phyloP scores from a whole-genome alignment of 2,113 vertebrate genomes.

The Anguilla japonica region DNA sequence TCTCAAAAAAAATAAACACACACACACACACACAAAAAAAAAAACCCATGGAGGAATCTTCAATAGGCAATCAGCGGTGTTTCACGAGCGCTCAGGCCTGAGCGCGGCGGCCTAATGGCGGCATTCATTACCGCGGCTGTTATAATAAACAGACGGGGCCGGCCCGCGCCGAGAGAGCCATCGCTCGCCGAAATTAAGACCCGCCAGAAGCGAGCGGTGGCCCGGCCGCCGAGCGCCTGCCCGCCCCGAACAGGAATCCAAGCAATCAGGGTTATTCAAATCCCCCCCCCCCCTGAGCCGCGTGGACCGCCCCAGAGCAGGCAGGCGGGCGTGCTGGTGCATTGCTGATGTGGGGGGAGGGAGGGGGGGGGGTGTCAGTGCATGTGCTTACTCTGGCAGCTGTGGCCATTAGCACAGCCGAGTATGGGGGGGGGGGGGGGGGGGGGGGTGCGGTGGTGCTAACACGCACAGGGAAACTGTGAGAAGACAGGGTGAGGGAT shows the following conservation, averaged over 20 bases:
- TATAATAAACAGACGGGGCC: slow-evolving; percentile 60
- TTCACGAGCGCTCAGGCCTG: slow-evolving; percentile 55
- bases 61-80: slow-evolving; percentile 61
- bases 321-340: slow-evolving; percentile 38
- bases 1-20: slow-evolving; percentile 47
- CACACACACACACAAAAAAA: slow-evolving; percentile 42
- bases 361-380: slow-evolving; percentile 38
- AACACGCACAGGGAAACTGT: slow-evolving; percentile 3
- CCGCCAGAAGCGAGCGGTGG: slow-evolving; percentile 35
- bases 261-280: slow-evolving; percentile 71
- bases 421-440: slow-evolving; percentile 28
- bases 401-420: slow-evolving; percentile 30
- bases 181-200: slow-evolving; percentile 60
- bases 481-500: slow-evolving; percentile 17
- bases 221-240: slow-evolving; percentile 31
- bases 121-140: slow-evolving; percentile 67
- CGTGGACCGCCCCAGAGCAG: slow-evolving; percentile 52
- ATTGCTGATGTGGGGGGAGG: slow-evolving; percentile 35
- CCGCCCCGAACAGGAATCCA: slow-evolving; percentile 48
- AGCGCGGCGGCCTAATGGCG: slow-evolving; percentile 58
- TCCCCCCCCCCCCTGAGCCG: slow-evolving; percentile 51
- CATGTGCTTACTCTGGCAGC: slow-evolving; percentile 36
- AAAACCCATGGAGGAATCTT: slow-evolving; percentile 47
- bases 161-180: slow-evolving; percentile 47
- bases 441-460: neutral